These are phyloP conservation scores for Epizoanthus ramosus DNA, from an alignment of 92 coral and sea anemone genomes.

Conservation along the genomic window DNA sequence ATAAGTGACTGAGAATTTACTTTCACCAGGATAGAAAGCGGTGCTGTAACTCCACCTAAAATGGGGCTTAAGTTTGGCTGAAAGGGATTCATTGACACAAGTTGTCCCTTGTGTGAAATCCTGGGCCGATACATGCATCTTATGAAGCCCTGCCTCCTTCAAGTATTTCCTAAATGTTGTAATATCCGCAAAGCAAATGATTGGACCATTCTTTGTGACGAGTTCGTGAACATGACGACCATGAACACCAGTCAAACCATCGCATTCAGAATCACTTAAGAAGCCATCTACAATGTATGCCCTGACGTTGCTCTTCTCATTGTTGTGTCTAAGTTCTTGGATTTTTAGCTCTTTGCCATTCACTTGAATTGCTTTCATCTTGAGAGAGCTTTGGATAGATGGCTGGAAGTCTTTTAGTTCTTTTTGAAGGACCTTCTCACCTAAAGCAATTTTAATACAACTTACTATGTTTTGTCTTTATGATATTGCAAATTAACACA, in stretches of 20 bases:
- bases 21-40: constrained; percentile 97
- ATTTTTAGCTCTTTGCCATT: constrained; percentile 58
- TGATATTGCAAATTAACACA: no score
- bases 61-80: constrained; percentile 59
- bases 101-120: constrained; percentile 89
- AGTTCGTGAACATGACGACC: constrained; percentile 65
- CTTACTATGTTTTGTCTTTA: no score
- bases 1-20: constrained; percentile 79
- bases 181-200: constrained; percentile 86
- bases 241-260: constrained; percentile 75
- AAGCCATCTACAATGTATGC: constrained; percentile 86
- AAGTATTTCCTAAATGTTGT: constrained; percentile 77
- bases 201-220: constrained; percentile 69
- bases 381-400: constrained; percentile 63
- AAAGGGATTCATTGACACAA: constrained; percentile 90
- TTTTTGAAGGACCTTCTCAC: constrained; percentile 3
- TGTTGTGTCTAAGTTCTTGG: constrained; percentile 57
- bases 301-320: constrained; percentile 66
- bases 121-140: constrained; percentile 62
- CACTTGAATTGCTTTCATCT: constrained; percentile 59
- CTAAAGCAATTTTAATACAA: neutral
- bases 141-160: constrained; percentile 66
- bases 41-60: constrained; percentile 96
- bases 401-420: constrained; percentile 65
- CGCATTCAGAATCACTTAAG: constrained; percentile 78